phyloP scores from a whole-genome alignment of 1,140 invertebrate genomes.

The honey bee (Apis mellifera) region DNA sequence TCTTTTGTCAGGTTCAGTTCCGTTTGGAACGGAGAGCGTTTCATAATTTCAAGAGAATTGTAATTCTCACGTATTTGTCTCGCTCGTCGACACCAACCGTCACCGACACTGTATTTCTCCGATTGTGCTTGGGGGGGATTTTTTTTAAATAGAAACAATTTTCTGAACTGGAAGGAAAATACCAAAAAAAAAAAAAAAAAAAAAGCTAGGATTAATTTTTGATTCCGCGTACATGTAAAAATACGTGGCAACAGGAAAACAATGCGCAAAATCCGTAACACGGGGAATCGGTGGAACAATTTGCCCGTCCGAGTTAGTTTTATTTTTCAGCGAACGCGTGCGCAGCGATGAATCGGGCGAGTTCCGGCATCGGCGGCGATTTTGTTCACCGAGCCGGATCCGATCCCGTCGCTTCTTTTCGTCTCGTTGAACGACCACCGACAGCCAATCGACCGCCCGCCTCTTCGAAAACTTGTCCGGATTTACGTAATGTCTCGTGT shows the following conservation, averaged over 20 bases:
- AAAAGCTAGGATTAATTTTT: not conserved
- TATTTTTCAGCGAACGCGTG: no score
- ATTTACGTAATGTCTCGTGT: conserved; percentile 25
- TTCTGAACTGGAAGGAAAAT: not conserved
- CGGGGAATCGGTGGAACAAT: not conserved
- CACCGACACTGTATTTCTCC: no score
- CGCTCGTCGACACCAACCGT: no score
- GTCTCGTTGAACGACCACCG: no score
- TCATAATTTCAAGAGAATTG: no score
- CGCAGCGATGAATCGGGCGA: not conserved
- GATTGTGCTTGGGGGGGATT: no score
- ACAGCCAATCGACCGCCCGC: not conserved
- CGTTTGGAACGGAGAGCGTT: no score
- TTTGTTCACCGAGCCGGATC: not conserved
- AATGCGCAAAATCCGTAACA: not conserved
- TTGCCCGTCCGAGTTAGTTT: not conserved
- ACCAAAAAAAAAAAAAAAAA: not conserved
- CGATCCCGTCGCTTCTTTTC: not conserved
- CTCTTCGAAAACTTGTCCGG: not conserved
- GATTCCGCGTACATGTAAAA: not conserved
- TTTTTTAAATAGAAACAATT: no score
- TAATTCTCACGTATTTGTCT: no score
- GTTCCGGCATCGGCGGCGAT: not conserved
- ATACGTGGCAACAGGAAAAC: not conserved
- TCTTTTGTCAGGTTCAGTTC: no score